Base-by-base conservation (phyloP, 2,113 vertebrate genomes). In the Lampris incognitus region DNA sequence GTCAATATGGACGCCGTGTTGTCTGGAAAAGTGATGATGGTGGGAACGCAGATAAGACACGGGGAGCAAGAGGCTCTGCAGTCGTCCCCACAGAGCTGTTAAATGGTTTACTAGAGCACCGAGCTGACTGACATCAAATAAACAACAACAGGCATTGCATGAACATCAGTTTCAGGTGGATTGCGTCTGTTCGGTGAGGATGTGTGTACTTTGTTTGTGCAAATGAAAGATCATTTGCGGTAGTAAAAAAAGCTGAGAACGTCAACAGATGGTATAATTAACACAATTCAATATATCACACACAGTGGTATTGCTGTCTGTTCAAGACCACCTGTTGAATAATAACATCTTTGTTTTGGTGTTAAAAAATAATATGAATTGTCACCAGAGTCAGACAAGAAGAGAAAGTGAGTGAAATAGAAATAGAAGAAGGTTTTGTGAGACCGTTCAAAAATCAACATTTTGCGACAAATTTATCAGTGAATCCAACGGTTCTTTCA, bases 1-100 rank as follows among this genome's bases (percentile, higher is more conserved):
- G 97, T 98, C 83, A 98, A 61, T 11, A 98, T 48, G 49, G 96
- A 96, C 0, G 98, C 98, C 0, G 98, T 99, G 87, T 99, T 99
- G 92, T 99, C 97, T 99, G 93, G 6, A 79, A 60, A 65, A 36
- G 24, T 24, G 24, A 24, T 24, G 0, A 59, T 11, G 65, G 0
- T 3, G 8, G 9, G 78, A 52, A 9, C 8, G 24, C 4, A 6
- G 3, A 46, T 69, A 0, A 71, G 37, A 62, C 42, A 3, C 5
- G 10, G 8, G 24, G 13, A 67, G 6, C 6, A 10, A 8, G 52
- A 39, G 24, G 36, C 13, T 4, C 6, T 8, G 7, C 4, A 24
- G 24, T 24, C 24, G 24, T 24, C 24, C 24, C 24, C 24, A 24
- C 24, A 24, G 24, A 24, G 24, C 24, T 24, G 24, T 24, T 24